Percentiles rank a stretch among this genome's conserved stretches.
These are phyloP conservation scores for Sebastes kiyomatsui DNA, from an alignment of 2,797 vertebrate species.

Conservation along the genomic window DNA sequence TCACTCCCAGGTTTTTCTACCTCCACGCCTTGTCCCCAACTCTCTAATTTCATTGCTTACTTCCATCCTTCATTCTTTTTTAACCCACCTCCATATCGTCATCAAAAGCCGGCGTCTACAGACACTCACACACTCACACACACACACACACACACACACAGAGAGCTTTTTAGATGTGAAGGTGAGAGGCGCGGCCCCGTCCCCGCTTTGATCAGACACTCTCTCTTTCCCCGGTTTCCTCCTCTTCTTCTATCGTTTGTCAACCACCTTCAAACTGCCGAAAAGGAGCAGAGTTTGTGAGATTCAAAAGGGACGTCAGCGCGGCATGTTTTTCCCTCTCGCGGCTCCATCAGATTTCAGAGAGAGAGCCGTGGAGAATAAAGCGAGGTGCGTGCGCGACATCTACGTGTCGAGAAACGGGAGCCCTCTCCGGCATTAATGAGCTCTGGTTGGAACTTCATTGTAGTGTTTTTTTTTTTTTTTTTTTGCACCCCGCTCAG, in stretches of 20 bases:
- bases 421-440: conserved; percentile 41
- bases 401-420: conserved; percentile 9
- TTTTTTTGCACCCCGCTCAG: conserved; percentile 2
- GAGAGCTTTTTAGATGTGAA: conserved; percentile 13
- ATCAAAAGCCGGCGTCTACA: conserved; percentile 9
- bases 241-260: conserved; percentile 33
- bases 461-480: conserved; percentile 6
- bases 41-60: background rate
- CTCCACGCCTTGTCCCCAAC: background rate
- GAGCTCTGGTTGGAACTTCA: conserved; percentile 24
- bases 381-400: background rate
- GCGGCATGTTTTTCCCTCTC: conserved; percentile 2
- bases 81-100: conserved; percentile 2
- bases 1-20: background rate
- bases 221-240: background rate
- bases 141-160: background rate
- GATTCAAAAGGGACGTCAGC: conserved; percentile 29
- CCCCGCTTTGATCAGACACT: conserved; percentile 46
- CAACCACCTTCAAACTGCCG: conserved; percentile 44
- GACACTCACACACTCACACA: conserved; percentile 10
- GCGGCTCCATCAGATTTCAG: conserved; percentile 42
- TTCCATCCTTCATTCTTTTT: background rate
- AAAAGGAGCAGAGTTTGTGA: conserved; percentile 46
- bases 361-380: conserved; percentile 17
- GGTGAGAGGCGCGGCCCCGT: background rate